phyloP scores from a whole-genome alignment of 2,888 invertebrate species.

The Hypolimnas misippus region DNA sequence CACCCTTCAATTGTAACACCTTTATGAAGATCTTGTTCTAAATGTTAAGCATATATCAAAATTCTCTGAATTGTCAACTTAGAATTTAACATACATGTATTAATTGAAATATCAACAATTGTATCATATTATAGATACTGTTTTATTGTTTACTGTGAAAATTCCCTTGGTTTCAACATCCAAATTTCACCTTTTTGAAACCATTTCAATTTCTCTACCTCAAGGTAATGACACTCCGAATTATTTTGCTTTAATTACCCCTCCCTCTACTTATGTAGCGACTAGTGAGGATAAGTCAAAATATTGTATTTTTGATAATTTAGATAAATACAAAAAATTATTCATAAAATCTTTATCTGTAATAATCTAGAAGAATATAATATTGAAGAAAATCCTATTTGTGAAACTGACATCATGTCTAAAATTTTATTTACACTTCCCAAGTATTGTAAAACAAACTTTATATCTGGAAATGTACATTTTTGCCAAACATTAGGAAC shows the following conservation, averaged over 20 bases:
- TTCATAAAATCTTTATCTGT: neutral
- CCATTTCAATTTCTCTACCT: too few relatives aligned
- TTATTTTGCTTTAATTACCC: neutral
- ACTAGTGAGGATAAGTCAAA: neutral
- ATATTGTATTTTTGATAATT: neutral
- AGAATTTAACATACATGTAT: neutral
- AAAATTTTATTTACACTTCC: neutral
- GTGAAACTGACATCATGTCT: neutral
- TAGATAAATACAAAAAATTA: neutral
- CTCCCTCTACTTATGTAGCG: neutral
- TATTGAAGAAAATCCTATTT: neutral
- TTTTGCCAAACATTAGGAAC: conserved; percentile 10
- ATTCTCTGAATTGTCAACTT: neutral
- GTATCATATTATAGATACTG: neutral
- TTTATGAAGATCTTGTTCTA: neutral
- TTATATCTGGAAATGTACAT: neutral
- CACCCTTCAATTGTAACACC: neutral
- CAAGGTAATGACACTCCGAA: neutral
- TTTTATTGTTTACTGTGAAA: neutral
- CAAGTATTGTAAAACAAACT: neutral
- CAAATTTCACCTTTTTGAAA: too few relatives aligned
- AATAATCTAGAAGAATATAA: neutral
- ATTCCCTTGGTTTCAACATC: neutral
- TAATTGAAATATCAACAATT: neutral
- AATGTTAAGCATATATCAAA: neutral